phyloP scores from a whole-genome alignment of 2,797 vertebrate genomes.

The Ambastaia sidthimunki region DNA sequence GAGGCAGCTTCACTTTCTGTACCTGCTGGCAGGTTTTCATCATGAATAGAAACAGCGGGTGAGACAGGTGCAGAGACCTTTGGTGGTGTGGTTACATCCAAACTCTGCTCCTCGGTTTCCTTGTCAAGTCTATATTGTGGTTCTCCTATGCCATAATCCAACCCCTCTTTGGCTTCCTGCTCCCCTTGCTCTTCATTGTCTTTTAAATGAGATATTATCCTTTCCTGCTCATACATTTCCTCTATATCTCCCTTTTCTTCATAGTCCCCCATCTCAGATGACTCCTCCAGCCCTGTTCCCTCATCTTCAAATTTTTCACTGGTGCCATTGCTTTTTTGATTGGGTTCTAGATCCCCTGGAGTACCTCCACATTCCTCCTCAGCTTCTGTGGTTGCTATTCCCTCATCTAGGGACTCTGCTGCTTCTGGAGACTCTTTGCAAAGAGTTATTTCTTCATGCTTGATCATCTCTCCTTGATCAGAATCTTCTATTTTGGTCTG shows the following conservation, averaged over 20 bases:
- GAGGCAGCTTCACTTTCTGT: constrained; percentile 88
- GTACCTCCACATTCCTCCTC: constrained; percentile 89
- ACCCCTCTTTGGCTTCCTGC: constrained; percentile 67
- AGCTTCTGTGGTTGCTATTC: constrained; percentile 91
- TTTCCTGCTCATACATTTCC: constrained; percentile 84
- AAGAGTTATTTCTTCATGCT: constrained; percentile 76
- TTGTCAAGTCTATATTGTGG: constrained; percentile 59
- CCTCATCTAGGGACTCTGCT: constrained; percentile 90
- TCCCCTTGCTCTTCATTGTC: constrained; percentile 73
- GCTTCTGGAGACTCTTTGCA: constrained; percentile 86
- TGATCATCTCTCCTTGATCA: constrained; percentile 70
- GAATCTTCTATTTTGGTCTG: constrained; percentile 74
- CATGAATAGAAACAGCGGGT: constrained; percentile 85
- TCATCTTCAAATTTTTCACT: constrained; percentile 93
- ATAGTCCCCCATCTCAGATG: constrained; percentile 88
- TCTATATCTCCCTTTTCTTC: constrained; percentile 93
- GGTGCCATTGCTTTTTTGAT: constrained; percentile 83
- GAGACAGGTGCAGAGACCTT: constrained; percentile 83
- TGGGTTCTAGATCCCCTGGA: constrained; percentile 86
- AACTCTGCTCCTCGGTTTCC: constrained; percentile 67
- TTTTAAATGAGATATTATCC: constrained; percentile 51
- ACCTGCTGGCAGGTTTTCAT: constrained; percentile 85
- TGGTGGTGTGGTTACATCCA: constrained; percentile 71
- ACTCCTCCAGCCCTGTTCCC: constrained; percentile 90
- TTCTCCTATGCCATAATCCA: constrained; percentile 70